Evolutionary conservation across 2,113 vertebrate species (phyloP).

Genomic region (Ochotona princeps): DNA sequence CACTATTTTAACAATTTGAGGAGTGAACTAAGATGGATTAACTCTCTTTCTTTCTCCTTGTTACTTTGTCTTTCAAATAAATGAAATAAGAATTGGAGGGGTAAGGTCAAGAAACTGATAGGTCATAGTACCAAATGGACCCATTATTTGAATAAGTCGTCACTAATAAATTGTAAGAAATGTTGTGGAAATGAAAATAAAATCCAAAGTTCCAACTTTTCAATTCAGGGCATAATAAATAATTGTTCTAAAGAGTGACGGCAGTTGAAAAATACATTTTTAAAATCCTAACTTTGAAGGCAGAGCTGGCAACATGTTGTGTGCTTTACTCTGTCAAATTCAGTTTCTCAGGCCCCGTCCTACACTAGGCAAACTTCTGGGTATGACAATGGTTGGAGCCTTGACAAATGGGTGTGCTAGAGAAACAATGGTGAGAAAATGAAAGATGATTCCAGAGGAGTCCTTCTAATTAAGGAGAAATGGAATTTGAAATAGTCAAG

Average conservation of each 20-base stretch:
- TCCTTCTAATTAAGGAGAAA: not conserved
- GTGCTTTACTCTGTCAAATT: not conserved
- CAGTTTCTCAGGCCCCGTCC: not conserved
- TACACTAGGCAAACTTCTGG: not conserved
- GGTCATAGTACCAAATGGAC: not conserved
- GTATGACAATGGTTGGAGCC: not conserved
- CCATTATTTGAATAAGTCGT: not conserved
- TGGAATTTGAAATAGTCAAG: not conserved
- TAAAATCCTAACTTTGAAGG: not conserved
- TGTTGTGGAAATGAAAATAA: not conserved
- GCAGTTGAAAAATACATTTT: conserved; percentile 23
- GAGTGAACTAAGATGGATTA: too few species aligned
- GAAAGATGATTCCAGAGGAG: not conserved
- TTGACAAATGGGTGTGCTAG: not conserved
- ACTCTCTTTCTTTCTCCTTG: too few species aligned
- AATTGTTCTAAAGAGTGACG: not conserved
- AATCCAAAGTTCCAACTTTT: not conserved
- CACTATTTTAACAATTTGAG: too few species aligned
- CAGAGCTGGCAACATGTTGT: not conserved
- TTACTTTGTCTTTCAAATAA: too few species aligned
- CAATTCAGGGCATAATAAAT: not conserved
- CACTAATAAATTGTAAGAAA: not conserved
- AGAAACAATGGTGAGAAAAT: not conserved
- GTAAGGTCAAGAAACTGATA: not conserved
- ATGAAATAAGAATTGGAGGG: too few species aligned